phyloP scores from a whole-genome alignment of 2,797 vertebrate species.

The Falco concolor region DNA sequence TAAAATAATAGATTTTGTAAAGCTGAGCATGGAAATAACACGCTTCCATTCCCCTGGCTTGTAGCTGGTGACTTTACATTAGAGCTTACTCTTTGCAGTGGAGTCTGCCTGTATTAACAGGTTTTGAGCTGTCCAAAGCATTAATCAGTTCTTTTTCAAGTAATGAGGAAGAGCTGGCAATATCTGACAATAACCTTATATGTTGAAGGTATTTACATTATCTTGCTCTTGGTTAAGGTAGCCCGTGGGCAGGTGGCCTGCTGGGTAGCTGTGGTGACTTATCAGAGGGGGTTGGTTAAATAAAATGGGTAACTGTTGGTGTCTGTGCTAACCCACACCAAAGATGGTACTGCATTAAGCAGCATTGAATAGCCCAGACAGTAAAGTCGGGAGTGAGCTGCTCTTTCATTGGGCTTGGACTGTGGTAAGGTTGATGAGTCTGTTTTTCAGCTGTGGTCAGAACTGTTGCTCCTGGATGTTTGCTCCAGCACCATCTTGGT shows the following conservation, averaged over 20 bases:
- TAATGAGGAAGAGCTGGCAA: background rate
- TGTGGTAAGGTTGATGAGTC: background rate
- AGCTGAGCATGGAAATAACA: background rate
- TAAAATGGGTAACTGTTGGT: background rate
- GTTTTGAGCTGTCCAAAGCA: background rate
- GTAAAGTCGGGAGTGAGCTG: background rate
- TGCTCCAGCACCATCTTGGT: background rate
- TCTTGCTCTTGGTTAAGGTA: background rate
- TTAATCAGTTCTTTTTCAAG: background rate
- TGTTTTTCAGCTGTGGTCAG: background rate
- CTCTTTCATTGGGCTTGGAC: background rate
- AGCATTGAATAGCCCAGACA: background rate
- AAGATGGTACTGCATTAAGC: fast-evolving
- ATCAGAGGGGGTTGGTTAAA: background rate
- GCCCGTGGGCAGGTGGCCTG: background rate
- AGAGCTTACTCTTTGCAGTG: background rate
- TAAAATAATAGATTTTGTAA: conserved; percentile 2
- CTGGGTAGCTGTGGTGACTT: background rate
- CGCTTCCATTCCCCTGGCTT: background rate
- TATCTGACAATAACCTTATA: background rate
- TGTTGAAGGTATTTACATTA: background rate
- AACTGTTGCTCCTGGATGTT: background rate
- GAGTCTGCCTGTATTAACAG: background rate
- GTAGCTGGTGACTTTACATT: background rate
- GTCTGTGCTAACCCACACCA: background rate